Base-by-base conservation (phyloP, 2,797 vertebrate species). In the Trachops cirrhosus region DNA sequence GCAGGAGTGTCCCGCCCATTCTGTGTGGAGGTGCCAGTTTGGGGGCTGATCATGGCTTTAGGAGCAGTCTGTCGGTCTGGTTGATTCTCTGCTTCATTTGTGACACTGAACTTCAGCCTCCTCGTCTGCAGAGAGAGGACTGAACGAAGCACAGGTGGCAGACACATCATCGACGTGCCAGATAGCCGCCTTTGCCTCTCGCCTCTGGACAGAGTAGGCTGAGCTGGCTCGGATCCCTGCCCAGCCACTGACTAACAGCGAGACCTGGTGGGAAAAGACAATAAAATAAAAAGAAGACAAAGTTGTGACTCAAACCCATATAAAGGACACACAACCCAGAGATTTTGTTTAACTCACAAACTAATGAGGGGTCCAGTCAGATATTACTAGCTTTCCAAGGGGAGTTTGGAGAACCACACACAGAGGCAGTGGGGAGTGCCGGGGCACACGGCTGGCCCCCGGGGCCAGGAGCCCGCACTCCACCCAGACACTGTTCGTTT, bases 81-180 rank as follows among this genome's bases (percentile, higher is more conserved):
- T 39, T 29, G 16, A 21, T 29, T 41, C 12, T 41, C 82, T 21
- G 10, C 70, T 32, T 32, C 22, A 34, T 32, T 64, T 4, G 0
- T 10, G 14, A 6, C 32, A 6, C 52, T 21, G 29, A n/a, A 5
- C 62, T 24, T 37, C 9, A 11, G 48, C 39, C 32, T 32, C 77
- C 19, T 41, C 48, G 2, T 64, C 87, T 34, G 44, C 2, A 32
- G 93, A 21, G 12, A 3, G n/a, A 37, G 4, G 26, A 26, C 11
- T 18, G 62, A 52, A 34, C 19, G 44, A 46, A 21, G n/a, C 11
- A 22, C 91, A 50, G 87, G 39, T 16, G 41, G 67, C 1, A 0
- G 46, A 26, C 21, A 3, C 3, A 3, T 3, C 2, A 6, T 21
- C 0, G 3, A 3, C 0, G 9, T 3, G 7, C 64, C 4, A 19